A percentile compares a stretch with the other conserved stretches of the same genome.
Evolutionary conservation across 2,113 vertebrate genomes (phyloP).

Genomic region (Butorides virescens): DNA sequence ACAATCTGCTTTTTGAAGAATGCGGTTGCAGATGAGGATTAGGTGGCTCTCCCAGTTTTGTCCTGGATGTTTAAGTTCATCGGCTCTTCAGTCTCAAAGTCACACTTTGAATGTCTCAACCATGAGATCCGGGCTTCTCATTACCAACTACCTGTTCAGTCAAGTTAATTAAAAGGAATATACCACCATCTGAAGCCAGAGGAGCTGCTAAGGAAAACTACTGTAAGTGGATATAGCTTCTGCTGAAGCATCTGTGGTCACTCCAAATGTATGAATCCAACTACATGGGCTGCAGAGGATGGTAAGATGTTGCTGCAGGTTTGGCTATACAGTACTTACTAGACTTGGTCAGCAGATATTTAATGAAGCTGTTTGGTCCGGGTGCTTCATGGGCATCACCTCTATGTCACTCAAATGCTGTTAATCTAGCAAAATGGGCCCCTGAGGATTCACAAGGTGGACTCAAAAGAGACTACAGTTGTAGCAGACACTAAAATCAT

Average conservation of each 20-base stretch:
- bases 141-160: background rate
- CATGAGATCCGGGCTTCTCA: background rate
- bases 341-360: background rate
- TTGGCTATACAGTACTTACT: background rate
- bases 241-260: background rate
- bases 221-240: background rate
- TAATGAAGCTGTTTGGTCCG: background rate
- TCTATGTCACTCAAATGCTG: background rate
- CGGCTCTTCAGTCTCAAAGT: background rate
- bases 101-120: background rate
- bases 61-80: background rate
- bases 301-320: background rate
- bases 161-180: background rate
- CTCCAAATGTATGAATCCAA: background rate
- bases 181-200: background rate
- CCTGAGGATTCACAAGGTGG: background rate
- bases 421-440: background rate
- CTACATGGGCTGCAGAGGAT: background rate
- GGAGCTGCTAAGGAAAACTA: background rate
- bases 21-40: background rate
- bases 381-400: background rate
- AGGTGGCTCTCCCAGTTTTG: background rate
- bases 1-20: background rate
- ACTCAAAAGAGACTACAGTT: background rate
- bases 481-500: background rate